Evolutionary conservation across 2,888 invertebrate genomes (phyloP).

Genomic region (Pandemis corylana): DNA sequence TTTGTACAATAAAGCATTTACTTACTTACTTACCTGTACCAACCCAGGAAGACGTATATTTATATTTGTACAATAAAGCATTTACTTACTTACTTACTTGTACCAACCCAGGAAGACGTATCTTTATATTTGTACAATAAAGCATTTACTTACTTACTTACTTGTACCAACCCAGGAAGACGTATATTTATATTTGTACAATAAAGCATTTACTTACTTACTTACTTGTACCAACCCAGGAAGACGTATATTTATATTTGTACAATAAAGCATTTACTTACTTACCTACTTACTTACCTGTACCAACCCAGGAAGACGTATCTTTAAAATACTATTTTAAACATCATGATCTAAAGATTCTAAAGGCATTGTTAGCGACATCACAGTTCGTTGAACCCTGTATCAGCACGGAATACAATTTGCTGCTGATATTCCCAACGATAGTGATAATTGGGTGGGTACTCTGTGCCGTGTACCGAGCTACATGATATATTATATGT

Average conservation of each 20-base stretch:
- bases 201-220: too few species aligned
- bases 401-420: slow-evolving; percentile 69
- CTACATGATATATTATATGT: slow-evolving; percentile 21
- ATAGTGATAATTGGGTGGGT: slow-evolving; percentile 75
- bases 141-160: too few species aligned
- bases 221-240: neutral
- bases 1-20: too few species aligned
- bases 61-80: neutral
- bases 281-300: neutral
- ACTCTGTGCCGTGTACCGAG: slow-evolving; percentile 17
- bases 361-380: slow-evolving; percentile 33
- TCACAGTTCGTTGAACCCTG: slow-evolving; percentile 65
- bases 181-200: slow-evolving; percentile 2
- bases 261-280: too few species aligned
- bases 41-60: slow-evolving; percentile 14
- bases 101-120: slow-evolving; percentile 1
- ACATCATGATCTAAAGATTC: slow-evolving; percentile 28
- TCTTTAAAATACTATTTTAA: slow-evolving; percentile 28
- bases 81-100: neutral
- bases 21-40: neutral
- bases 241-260: slow-evolving; percentile 10
- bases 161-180: slow-evolving; percentile 1
- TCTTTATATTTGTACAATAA: slow-evolving; percentile 1
- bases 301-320: slow-evolving; percentile 1
- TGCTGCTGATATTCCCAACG: slow-evolving; percentile 79